Percentiles rank a stretch among this genome's conserved stretches.
Evolutionary conservation across 2,888 invertebrate genomes (phyloP).

Genomic region (Pyrrhopygopsis socrates): DNA sequence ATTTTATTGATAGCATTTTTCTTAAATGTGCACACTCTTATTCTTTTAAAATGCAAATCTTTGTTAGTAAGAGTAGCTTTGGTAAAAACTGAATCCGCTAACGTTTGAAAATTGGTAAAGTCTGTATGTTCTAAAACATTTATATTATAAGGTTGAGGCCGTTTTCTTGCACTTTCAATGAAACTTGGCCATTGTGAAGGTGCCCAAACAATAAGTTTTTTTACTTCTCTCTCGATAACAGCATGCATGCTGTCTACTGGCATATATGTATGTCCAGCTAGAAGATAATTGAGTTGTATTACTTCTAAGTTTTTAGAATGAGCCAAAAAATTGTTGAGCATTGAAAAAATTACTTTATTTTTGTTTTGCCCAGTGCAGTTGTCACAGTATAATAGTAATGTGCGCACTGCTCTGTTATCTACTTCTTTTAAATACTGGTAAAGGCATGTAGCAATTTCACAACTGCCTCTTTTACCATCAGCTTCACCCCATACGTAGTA

Average conservation of each 20-base stretch:
- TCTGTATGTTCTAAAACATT: not conserved
- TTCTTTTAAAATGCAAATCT: not conserved
- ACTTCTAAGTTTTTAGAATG: too few species aligned
- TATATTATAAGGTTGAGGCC: slow-evolving; percentile 46
- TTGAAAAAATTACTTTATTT: not conserved
- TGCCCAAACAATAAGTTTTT: slow-evolving; percentile 78
- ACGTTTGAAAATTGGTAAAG: not conserved
- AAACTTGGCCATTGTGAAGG: slow-evolving; percentile 84
- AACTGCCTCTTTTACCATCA: not conserved
- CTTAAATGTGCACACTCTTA: not conserved
- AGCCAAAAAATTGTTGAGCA: not conserved
- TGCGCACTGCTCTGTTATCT: not conserved
- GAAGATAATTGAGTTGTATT: not conserved
- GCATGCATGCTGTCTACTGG: not conserved
- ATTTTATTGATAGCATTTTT: not conserved
- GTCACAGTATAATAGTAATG: not conserved
- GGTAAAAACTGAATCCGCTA: too few species aligned
- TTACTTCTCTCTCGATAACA: not conserved
- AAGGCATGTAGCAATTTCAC: not conserved
- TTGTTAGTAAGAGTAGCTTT: not conserved
- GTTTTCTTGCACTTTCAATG: slow-evolving; percentile 73
- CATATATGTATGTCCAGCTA: not conserved
- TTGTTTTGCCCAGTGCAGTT: not conserved
- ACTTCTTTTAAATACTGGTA: not conserved
- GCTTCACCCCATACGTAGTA: too few species aligned